Evolutionary conservation across 2,888 invertebrate genomes (phyloP).

Genomic region (Zygaena filipendulae): DNA sequence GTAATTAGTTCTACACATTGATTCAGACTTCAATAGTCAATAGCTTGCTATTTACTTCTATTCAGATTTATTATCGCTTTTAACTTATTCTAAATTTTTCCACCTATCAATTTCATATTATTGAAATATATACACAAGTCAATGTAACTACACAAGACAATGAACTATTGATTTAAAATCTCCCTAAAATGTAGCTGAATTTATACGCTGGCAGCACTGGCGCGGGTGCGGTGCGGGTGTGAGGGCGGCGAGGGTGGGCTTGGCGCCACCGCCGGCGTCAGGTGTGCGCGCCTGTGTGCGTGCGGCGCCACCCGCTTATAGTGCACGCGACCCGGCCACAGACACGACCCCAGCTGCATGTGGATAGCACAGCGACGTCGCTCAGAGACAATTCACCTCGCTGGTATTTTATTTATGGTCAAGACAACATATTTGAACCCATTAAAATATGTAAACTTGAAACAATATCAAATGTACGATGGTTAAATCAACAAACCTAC

Average conservation of each 20-base stretch:
- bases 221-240: conserved; percentile 21
- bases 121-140: too few relatives aligned
- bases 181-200: too few relatives aligned
- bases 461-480: neutral
- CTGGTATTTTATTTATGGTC: neutral
- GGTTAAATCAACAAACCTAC: too few relatives aligned
- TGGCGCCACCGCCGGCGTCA: conserved; percentile 66
- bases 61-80: too few relatives aligned
- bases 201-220: conserved; percentile 23
- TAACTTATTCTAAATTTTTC: too few relatives aligned
- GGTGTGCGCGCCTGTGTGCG: conserved; percentile 60
- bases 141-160: too few relatives aligned
- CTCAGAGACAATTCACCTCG: conserved; percentile 19
- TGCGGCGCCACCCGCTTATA: conserved; percentile 51
- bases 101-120: too few relatives aligned
- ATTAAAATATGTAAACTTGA: neutral
- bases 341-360: conserved; percentile 11
- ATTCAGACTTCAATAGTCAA: too few relatives aligned
- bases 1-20: too few relatives aligned
- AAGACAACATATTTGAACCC: neutral
- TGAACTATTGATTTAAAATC: too few relatives aligned
- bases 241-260: conserved; percentile 29
- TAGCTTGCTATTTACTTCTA: too few relatives aligned
- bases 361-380: conserved; percentile 15
- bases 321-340: conserved; percentile 19